Evolutionary conservation across 92 coral and sea anemone genomes (phyloP), one percentile per base, ranked within the genome.

Genomic region (Isaurus tuberculatus): DNA sequence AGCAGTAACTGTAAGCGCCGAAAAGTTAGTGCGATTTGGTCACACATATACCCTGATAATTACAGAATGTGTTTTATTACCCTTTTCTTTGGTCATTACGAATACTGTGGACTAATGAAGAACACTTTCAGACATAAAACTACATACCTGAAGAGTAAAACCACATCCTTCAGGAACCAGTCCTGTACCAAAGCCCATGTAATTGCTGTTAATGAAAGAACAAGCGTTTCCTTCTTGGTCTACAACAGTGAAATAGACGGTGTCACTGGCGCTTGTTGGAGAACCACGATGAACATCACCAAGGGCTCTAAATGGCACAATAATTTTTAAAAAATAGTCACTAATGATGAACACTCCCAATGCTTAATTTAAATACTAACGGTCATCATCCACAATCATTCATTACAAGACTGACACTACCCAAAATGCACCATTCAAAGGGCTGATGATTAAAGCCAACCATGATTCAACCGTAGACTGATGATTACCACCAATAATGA

Each of bases 141-240:
- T 9, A 74, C 88, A 31, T 46, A 96, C 99, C 85, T 96, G 99
- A 26, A 96, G 87, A 72, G 97, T 92, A 26, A 96, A 96, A 1
- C 99, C 99, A 87, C 99, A 96, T 20, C 94, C 99, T 53, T 84
- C 79, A 19, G 99, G 99, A 48, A 96, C 98, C 61, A 96, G 77
- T 66, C 95, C 99, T 29, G 98, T 90, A 23, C 99, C 99, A 75
- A 96, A 96, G 65, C 85, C 86, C 64, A 64, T 26, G 88, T 90
- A 96, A 84, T 90, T 96, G 73, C 99, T 96, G 84, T 96, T 94
- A 26, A 96, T 96, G 51, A 96, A 96, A 17, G 99, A 96, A 68
- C 99, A 96, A 4, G 98, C 99, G 55, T 96, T 90, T 49, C 97
- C 99, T 36, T 94, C 90, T 0, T 64, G 66, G 55, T 96, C 99